Conservation (phyloP, 1,140 invertebrate species). For the Cardiocondyla obscurior region DNA sequence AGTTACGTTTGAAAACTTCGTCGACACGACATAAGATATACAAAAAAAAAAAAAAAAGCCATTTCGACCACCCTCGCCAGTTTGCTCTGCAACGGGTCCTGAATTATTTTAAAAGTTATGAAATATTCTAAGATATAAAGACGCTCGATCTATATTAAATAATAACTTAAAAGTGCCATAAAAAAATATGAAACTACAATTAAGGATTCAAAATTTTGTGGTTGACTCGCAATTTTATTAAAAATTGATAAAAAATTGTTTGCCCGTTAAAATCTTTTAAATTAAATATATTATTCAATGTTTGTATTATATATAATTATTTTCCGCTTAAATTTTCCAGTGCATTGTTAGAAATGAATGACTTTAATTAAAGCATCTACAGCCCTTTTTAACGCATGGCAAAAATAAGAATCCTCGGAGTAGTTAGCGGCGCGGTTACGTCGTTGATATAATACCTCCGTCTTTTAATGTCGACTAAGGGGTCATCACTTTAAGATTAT, state of each 20-base stretch:
- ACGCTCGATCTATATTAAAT: not conserved
- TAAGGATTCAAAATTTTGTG: not conserved
- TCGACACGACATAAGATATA: not conserved
- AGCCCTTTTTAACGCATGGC: not conserved
- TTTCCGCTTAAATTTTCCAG: not conserved
- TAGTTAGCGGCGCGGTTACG: not conserved
- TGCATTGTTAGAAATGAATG: not conserved
- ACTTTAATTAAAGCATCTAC: slow-evolving; percentile 12
- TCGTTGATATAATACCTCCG: slow-evolving; percentile 12
- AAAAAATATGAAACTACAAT: not conserved
- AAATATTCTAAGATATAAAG: not conserved
- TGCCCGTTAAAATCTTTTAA: not conserved
- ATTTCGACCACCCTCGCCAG: not conserved
- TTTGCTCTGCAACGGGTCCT: not conserved
- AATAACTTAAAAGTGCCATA: not conserved
- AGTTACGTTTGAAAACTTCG: slow-evolving; percentile 30
- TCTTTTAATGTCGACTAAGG: slow-evolving; percentile 15
- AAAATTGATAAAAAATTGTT: not conserved
- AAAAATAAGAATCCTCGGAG: not conserved
- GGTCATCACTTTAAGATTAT: slow-evolving; percentile 3
- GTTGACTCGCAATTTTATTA: too few species aligned
- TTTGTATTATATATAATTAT: not conserved
- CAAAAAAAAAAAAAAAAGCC: slow-evolving; percentile 24
- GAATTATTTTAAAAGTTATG: not conserved
- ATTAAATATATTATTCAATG: not conserved